Percentiles rank a stretch among this genome's conserved stretches.
phyloP scores from a whole-genome alignment of 2,113 vertebrate genomes.

The Perognathus longimembris region DNA sequence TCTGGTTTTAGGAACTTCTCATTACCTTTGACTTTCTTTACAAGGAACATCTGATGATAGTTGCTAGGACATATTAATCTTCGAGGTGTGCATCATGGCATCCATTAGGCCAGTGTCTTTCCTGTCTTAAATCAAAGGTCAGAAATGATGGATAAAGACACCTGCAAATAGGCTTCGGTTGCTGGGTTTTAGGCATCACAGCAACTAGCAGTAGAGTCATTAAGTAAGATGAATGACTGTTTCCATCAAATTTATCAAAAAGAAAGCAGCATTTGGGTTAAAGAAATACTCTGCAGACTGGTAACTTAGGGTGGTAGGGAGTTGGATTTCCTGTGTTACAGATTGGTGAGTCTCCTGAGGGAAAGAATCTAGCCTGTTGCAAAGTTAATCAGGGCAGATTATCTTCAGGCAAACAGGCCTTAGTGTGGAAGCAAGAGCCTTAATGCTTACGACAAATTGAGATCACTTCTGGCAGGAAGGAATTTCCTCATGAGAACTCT shows the following conservation, averaged over 20 bases:
- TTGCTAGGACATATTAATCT: slow-evolving; percentile 2
- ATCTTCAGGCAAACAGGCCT: neutral
- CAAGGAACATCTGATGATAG: neutral
- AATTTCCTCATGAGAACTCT: slow-evolving; percentile 1
- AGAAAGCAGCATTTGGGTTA: neutral
- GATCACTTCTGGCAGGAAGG: slow-evolving; percentile 56
- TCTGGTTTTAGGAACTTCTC: slow-evolving; percentile 6
- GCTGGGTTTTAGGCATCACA: neutral
- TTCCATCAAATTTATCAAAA: neutral
- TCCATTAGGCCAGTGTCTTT: neutral
- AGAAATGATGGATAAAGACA: slow-evolving; percentile 25
- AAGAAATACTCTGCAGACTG: neutral
- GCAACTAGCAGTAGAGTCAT: neutral
- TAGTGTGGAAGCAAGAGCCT: slow-evolving; percentile 14
- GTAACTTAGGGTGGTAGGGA: neutral
- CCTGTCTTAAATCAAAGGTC: slow-evolving; percentile 16
- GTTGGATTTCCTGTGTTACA: slow-evolving; percentile 1
- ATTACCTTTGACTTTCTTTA: slow-evolving; percentile 34
- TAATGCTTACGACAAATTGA: slow-evolving; percentile 44
- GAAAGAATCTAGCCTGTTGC: neutral
- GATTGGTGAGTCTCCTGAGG: slow-evolving; percentile 13
- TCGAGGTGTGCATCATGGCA: neutral
- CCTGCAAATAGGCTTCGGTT: neutral
- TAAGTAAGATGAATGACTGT: neutral
- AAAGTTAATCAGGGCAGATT: slow-evolving; percentile 59